Conservation (phyloP, 2,888 invertebrate species). For the Lapara coniferarum region DNA sequence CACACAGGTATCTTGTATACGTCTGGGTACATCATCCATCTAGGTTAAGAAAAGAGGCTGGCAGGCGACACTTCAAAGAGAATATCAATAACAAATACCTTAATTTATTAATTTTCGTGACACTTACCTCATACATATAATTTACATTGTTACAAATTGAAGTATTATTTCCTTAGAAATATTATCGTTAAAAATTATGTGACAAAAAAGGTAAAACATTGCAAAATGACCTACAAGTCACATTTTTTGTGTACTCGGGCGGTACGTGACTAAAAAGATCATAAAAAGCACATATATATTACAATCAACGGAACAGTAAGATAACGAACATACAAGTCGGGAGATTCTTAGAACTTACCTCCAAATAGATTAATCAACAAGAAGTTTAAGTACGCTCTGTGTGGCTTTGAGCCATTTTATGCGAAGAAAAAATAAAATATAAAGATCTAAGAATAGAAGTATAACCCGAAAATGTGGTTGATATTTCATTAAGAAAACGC, state of each 20-base stretch:
- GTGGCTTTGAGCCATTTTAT: background rate
- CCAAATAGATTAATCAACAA: background rate
- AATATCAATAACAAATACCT: no score
- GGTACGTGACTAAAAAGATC: background rate
- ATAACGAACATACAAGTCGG: background rate
- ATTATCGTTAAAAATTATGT: background rate
- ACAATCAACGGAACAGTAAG: background rate
- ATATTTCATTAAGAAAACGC: background rate
- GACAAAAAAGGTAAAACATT: constrained; percentile 2
- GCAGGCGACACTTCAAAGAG: no score
- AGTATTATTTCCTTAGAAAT: background rate
- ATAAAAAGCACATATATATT: background rate
- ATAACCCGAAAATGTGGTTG: background rate
- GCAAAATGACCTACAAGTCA: background rate
- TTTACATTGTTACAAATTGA: background rate
- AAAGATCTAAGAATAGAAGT: no score
- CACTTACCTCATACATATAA: no score
- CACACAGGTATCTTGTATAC: background rate
- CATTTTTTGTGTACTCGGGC: constrained; percentile 1
- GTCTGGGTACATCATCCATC: background rate
- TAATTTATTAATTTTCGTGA: no score
- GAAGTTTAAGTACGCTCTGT: background rate
- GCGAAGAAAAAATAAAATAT: no score
- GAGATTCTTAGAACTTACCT: background rate
- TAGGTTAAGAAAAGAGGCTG: no score